These are phyloP conservation scores for Anthonomus grandis DNA, from an alignment of 1,140 invertebrate species.

Conservation along the genomic window DNA sequence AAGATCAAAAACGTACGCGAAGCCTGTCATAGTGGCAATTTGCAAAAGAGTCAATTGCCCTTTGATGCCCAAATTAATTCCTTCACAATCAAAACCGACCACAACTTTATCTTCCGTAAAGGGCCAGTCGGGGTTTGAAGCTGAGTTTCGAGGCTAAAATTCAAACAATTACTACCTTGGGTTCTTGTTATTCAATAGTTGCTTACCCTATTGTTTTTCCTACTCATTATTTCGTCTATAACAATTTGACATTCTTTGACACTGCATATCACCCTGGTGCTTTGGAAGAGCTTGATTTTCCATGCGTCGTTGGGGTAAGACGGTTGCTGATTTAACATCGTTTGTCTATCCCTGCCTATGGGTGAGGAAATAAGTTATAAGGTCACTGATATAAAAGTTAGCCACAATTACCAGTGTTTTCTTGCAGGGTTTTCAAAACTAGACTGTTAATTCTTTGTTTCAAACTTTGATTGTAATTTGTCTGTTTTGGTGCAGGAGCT, in stretches of 20 bases:
- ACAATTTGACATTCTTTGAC: conserved; percentile 72
- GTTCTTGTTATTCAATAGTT: neutral
- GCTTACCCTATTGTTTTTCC: conserved; percentile 19
- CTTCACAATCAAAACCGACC: conserved; percentile 85
- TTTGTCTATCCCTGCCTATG: conserved; percentile 63
- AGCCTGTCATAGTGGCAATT: conserved; percentile 74
- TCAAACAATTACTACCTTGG: neutral
- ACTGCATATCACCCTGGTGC: conserved; percentile 73
- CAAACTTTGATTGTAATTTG: conserved; percentile 62
- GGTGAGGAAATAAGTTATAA: conserved; percentile 1
- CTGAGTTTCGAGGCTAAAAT: neutral
- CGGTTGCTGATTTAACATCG: conserved; percentile 53
- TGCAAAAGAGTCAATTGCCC: conserved; percentile 83
- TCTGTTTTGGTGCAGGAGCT: conserved; percentile 6
- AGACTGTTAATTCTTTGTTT: conserved; percentile 85
- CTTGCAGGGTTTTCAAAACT: conserved; percentile 83
- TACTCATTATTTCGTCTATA: conserved; percentile 68
- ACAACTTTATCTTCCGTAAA: conserved; percentile 54
- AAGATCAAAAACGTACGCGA: conserved; percentile 86
- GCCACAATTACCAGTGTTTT: conserved; percentile 79
- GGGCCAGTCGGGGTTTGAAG: conserved; percentile 31
- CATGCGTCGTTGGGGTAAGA: conserved; percentile 64
- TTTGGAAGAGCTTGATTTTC: conserved; percentile 77
- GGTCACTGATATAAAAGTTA: too few species aligned
- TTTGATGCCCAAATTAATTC: conserved; percentile 82